A percentile compares a stretch with the other conserved stretches of the same genome.
Conservation (phyloP, 1,140 invertebrate species). For the Ceratoteleas bidentatus region DNA sequence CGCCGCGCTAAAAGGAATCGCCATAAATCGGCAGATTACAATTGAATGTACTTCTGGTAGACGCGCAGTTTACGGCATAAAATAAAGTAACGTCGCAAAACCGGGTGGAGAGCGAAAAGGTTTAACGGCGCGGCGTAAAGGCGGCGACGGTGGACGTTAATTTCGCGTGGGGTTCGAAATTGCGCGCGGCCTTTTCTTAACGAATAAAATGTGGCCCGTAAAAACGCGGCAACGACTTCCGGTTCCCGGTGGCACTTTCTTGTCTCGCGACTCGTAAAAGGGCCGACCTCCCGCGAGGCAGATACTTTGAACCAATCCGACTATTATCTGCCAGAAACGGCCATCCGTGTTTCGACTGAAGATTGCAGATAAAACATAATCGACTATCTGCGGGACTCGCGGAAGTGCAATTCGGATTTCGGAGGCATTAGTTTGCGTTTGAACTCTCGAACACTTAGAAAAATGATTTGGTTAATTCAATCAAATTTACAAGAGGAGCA, state of each 20-base stretch:
- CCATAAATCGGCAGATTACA: no score
- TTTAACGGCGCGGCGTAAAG: slow-evolving; percentile 18
- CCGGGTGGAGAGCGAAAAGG: not conserved
- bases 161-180: slow-evolving; percentile 30
- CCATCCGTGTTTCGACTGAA: slow-evolving; percentile 32
- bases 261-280: slow-evolving; percentile 42
- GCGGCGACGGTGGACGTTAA: slow-evolving; percentile 10
- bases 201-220: slow-evolving; percentile 34
- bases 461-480: no score
- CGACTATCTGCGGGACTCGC: no score
- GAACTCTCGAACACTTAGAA: no score
- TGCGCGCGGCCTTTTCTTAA: slow-evolving; percentile 36
- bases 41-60: no score
- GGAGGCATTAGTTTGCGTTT: no score
- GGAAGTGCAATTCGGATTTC: no score
- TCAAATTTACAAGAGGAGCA: no score
- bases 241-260: slow-evolving; percentile 28
- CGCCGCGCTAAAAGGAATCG: no score
- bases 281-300: not conserved
- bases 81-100: not conserved
- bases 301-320: not conserved
- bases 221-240: slow-evolving; percentile 46
- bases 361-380: no score
- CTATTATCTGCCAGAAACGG: slow-evolving; percentile 38
- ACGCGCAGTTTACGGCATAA: not conserved